Percentiles rank a stretch among this genome's conserved stretches.
Evolutionary conservation across 2,888 invertebrate genomes (phyloP).

Genomic region (Toxonevra muliebris): DNA sequence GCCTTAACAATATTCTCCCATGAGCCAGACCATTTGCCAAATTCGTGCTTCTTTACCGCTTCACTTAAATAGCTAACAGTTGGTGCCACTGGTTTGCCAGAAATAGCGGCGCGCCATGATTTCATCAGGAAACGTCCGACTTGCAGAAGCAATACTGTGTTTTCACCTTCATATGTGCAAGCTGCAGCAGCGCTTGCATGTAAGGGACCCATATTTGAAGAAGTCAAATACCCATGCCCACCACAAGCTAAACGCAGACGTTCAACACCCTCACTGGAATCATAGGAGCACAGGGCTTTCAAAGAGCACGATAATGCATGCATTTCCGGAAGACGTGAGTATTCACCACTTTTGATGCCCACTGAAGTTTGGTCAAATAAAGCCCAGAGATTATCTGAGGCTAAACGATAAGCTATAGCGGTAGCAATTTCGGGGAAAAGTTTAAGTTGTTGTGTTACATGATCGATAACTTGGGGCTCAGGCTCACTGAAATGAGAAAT

Average conservation of each 20-base stretch:
- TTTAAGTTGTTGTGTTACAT: conserved; percentile 91
- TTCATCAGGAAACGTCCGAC: conserved; percentile 86
- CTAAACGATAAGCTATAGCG: conserved; percentile 78
- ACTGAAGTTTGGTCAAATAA: conserved; percentile 80
- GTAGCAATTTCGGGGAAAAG: conserved; percentile 83
- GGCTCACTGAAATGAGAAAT: conserved; percentile 69
- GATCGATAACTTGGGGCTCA: conserved; percentile 90
- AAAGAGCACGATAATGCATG: conserved; percentile 90
- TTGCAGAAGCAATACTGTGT: conserved; percentile 90
- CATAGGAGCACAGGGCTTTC: conserved; percentile 83
- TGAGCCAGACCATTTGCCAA: conserved; percentile 54
- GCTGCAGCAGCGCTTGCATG: conserved; percentile 84
- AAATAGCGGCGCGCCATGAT: conserved; percentile 74
- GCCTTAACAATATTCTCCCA: conserved; percentile 63
- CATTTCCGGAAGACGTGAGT: conserved; percentile 80
- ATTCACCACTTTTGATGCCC: conserved; percentile 78
- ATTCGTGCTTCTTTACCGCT: conserved; percentile 39
- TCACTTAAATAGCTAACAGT: conserved; percentile 75
- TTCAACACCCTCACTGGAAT: conserved; percentile 79
- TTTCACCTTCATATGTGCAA: conserved; percentile 96
- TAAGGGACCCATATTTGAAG: conserved; percentile 82
- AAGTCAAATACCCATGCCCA: conserved; percentile 92
- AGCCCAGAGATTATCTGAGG: conserved; percentile 73
- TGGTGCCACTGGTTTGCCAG: conserved; percentile 70
- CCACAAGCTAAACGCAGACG: conserved; percentile 90